Evolutionary conservation across 2,888 invertebrate species (phyloP).

Genomic region (Parascotia fuliginaria): DNA sequence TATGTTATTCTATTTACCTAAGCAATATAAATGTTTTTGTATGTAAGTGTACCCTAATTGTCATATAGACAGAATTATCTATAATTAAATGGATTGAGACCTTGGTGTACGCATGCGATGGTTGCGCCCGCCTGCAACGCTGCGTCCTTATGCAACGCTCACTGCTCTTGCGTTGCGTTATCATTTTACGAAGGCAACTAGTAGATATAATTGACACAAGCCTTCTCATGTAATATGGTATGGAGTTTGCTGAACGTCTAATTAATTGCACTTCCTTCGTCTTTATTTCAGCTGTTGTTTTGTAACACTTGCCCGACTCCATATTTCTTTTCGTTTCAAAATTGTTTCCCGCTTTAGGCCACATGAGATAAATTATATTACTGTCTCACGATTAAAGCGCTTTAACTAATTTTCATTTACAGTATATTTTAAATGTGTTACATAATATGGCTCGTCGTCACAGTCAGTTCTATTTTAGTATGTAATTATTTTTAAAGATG

Average conservation of each 20-base stretch:
- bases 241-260: background rate
- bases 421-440: no score
- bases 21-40: background rate
- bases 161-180: slow-evolving; percentile 54
- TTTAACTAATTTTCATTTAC: no score
- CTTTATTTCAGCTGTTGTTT: no score
- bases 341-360: background rate
- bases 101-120: slow-evolving; percentile 45
- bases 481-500: no score
- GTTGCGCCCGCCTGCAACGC: slow-evolving; percentile 50
- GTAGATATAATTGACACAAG: slow-evolving; percentile 39
- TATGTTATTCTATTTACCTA: no score
- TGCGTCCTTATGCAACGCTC: slow-evolving; percentile 57
- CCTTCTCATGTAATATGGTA: background rate
- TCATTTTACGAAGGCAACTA: slow-evolving; percentile 52
- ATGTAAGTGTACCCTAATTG: slow-evolving; percentile 19
- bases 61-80: slow-evolving; percentile 11
- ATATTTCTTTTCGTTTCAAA: background rate
- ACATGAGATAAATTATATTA: no score
- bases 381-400: no score
- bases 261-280: background rate
- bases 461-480: no score
- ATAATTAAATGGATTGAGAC: slow-evolving; percentile 20
- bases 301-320: background rate
- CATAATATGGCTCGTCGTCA: no score